A percentile compares a stretch with the other conserved stretches of the same genome.
These are phyloP conservation scores for Zygogramma bicolorata DNA, from an alignment of 2,888 invertebrate genomes.

Conservation along the genomic window DNA sequence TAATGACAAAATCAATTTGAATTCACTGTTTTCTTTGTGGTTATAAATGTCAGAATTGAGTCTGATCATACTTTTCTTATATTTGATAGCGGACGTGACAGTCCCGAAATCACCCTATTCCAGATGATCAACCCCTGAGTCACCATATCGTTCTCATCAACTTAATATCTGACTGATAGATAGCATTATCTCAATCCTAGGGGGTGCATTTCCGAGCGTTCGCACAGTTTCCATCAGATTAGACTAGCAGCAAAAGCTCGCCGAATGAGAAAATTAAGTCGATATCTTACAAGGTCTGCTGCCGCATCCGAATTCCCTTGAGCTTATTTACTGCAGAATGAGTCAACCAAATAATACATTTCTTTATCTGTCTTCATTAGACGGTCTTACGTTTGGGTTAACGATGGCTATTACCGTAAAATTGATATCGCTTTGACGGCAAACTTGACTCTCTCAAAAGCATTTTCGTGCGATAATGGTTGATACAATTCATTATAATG, in stretches of 20 bases:
- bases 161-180: background rate
- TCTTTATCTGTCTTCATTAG: constrained; percentile 32
- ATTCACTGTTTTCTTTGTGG: too few species aligned
- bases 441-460: background rate
- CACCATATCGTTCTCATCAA: background rate
- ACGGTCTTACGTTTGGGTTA: constrained; percentile 17
- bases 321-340: constrained; percentile 49
- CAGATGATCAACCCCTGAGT: too few species aligned
- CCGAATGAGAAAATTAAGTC: constrained; percentile 61
- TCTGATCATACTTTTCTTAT: too few species aligned
- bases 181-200: background rate
- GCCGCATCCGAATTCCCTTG: constrained; percentile 41
- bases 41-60: too few species aligned
- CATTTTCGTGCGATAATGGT: background rate
- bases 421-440: constrained; percentile 10
- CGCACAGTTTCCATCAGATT: constrained; percentile 56
- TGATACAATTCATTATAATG: constrained; percentile 9
- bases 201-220: constrained; percentile 30
- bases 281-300: constrained; percentile 54
- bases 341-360: constrained; percentile 33
- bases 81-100: too few species aligned
- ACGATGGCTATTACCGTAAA: constrained; percentile 24
- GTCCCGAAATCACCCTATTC: too few species aligned
- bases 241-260: constrained; percentile 52
- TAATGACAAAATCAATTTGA: too few species aligned